These are phyloP conservation scores for Drosophila anomelani DNA, from an alignment of 2,888 invertebrate genomes.

Conservation along the genomic window DNA sequence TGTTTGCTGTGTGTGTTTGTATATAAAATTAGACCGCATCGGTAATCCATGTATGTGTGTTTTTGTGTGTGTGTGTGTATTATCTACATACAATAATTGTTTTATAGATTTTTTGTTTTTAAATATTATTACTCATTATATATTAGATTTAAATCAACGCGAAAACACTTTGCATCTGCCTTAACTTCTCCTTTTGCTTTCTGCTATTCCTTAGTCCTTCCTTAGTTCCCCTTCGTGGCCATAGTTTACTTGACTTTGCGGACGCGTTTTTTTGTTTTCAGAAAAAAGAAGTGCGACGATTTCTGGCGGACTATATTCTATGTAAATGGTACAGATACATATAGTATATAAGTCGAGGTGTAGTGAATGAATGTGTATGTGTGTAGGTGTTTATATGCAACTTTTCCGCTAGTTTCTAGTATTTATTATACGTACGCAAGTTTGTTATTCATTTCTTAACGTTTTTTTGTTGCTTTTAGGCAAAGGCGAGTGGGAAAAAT, in stretches of 20 bases:
- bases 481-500: conserved; percentile 65
- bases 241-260: conserved; percentile 39
- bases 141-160: conserved; percentile 43
- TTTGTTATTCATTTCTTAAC: conserved; percentile 23
- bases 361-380: conserved; percentile 29
- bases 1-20: not conserved
- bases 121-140: conserved; percentile 40
- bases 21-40: conserved; percentile 47
- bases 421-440: conserved; percentile 18
- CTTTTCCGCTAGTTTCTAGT: conserved; percentile 32
- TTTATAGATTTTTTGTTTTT: conserved; percentile 35
- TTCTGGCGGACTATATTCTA: conserved; percentile 33
- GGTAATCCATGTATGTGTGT: conserved; percentile 35
- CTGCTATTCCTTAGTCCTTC: not conserved
- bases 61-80: conserved; percentile 20
- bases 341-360: conserved; percentile 10
- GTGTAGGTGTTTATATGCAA: conserved; percentile 32
- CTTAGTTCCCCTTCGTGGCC: not conserved
- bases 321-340: conserved; percentile 35
- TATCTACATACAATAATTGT: conserved; percentile 42
- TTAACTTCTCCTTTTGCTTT: conserved; percentile 21
- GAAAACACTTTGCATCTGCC: conserved; percentile 32
- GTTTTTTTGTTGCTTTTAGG: conserved; percentile 48
- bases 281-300: conserved; percentile 20
- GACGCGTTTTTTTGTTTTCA: conserved; percentile 14